Base-by-base conservation (phyloP, 2,888 invertebrate species). In the Scaptomyza flava region DNA sequence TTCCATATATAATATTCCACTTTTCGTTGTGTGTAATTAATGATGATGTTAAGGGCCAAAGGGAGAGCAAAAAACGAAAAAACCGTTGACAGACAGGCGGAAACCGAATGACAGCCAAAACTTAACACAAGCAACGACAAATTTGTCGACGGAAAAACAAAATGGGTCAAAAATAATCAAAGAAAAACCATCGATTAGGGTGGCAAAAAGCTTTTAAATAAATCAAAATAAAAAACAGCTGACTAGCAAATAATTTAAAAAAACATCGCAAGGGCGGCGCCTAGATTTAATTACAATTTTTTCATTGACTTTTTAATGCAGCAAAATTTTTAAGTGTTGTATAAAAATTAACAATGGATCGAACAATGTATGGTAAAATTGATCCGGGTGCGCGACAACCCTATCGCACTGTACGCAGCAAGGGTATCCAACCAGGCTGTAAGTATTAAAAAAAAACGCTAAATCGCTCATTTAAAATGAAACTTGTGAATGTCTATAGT, bases 341-440 rank as follows among this genome's bases (percentile, higher is more conserved):
- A 50, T 50, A 9, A 38, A 7, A 38, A 9, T 9, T 5, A 34
- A 46, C 65, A 45, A 96, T 97, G 97, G 97, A 97, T 94, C 94
- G 97, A 91, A 96, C 96, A 91, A 97, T 96, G 96, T 97, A 97
- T 92, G 97, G 97, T 81, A 96, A 96, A 93, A 94, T 96, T 90
- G 94, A 95, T 91, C 96, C 96, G 58, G 96, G 96, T 89, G 96
- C 95, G 90, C 95, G 96, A 92, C 96, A 96, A 89, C 97, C 97
- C 56, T 97, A 96, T 92, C 95, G 96, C 92, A 96, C 97, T 91
- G 94, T 96, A 91, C 96, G 94, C 92, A 93, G 95, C 93, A 96
- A 96, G 93, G 96, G 96, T 90, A 96, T 96, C 79, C 95, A 95
- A 88, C 96, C 96, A 84, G 96, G 96, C 93, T 96, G 96, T 96